Base-by-base conservation (phyloP, 2,888 invertebrate genomes). In the Galeopsomyia nigrocyanea region DNA sequence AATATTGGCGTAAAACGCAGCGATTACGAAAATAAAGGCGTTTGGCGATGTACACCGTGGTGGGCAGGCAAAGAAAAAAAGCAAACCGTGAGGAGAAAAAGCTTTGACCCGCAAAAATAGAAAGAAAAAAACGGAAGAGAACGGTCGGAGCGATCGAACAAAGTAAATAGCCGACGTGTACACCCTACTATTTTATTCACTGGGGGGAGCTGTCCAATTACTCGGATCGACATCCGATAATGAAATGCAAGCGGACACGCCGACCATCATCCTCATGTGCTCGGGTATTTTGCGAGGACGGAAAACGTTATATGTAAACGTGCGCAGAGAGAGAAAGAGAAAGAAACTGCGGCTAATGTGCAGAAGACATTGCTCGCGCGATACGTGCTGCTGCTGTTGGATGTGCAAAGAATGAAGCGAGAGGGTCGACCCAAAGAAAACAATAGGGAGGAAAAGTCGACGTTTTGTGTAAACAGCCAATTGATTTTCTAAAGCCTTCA, bases 171-270 rank as follows among this genome's bases (percentile, higher is more conserved):
- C 53, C 51, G 51, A n/a, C 50, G 22, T 19, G 14, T 49, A 19
- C 22, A n/a, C 39, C 9, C 13, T 7, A 16, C 47, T 39, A 57
- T 65, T 49, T 17, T 47, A 21, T 49, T 19, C 49, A 19, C 65
- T 16, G 10, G 17, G 49, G 17, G 49, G 10, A 46, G 53, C 64
- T 39, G 65, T 71, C 70, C 70, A 71, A 71, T 71, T 71, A 71
- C 70, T 71, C 65, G 51, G 65, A 71, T 71, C 70, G 70, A 53
- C 65, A 60, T 60, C 58, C 70, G 70, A 71, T 71, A 71, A 71
- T 65, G 64, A 65, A 65, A 71, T 60, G 53, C 70, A 71, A 71
- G 70, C 64, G 39, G 3, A 50, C 26, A 49, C 56, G 21, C 61
- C 61, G n/a, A 31, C 39, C 68, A 31, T 56, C 68, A 47, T 68